Evolutionary conservation across 2,797 vertebrate species (phyloP).

Genomic region (Tragopan temminckii): DNA sequence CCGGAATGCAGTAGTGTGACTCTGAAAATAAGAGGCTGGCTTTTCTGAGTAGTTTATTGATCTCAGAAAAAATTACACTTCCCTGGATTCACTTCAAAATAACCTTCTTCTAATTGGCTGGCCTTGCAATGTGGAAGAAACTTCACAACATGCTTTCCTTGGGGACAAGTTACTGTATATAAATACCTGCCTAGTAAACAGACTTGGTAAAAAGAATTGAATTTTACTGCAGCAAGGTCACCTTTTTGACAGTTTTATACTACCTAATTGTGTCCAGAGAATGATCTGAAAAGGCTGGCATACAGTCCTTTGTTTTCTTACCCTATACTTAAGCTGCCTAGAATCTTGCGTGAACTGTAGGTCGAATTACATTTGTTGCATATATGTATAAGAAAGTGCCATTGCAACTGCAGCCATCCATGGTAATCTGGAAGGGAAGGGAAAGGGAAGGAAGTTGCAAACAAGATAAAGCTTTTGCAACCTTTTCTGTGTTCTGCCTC

Average conservation of each 20-base stretch:
- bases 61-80: neutral
- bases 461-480: neutral
- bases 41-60: neutral
- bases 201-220: conserved; percentile 11
- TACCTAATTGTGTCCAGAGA: neutral
- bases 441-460: neutral
- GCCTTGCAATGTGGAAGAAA: neutral
- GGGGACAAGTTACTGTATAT: neutral
- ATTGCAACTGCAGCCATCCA: neutral
- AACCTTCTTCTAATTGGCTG: conserved; percentile 8
- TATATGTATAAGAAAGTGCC: neutral
- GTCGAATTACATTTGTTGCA: neutral
- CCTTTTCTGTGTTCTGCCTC: neutral
- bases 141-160: neutral
- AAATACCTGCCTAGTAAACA: conserved; percentile 3
- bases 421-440: neutral
- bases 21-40: neutral
- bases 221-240: neutral
- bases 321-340: neutral
- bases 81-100: neutral
- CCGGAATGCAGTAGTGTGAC: neutral
- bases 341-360: neutral
- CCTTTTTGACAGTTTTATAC: neutral
- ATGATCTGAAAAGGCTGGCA: neutral
- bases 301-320: neutral